Conservation (phyloP, 1,140 invertebrate genomes). For the Saxidomus purpurata region DNA sequence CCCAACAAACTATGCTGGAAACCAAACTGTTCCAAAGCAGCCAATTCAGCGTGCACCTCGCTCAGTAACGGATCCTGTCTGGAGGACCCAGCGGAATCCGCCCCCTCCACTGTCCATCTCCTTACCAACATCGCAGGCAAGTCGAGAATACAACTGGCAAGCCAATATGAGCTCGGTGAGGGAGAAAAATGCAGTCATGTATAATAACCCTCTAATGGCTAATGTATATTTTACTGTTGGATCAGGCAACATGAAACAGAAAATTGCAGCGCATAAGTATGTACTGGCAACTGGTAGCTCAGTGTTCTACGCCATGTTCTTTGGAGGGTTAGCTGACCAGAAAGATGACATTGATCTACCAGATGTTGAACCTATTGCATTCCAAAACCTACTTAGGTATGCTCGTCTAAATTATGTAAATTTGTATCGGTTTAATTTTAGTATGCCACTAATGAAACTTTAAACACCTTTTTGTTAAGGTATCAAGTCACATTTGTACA, state of each 20-base stretch:
- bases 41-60: conserved; percentile 62
- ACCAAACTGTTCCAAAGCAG: conserved; percentile 61
- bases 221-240: conserved; percentile 94
- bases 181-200: conserved; percentile 92
- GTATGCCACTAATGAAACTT: too few relatives aligned
- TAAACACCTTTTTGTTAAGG: too few relatives aligned
- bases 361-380: conserved; percentile 93
- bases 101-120: conserved; percentile 58
- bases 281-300: conserved; percentile 93
- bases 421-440: too few relatives aligned
- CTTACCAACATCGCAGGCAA: conserved; percentile 85
- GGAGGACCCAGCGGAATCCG: conserved; percentile 67
- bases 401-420: not conserved
- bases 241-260: conserved; percentile 84
- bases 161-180: conserved; percentile 90
- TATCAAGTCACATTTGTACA: too few relatives aligned
- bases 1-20: conserved; percentile 80
- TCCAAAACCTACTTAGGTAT: conserved; percentile 87
- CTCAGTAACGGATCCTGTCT: conserved; percentile 62
- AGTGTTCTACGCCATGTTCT: conserved; percentile 96
- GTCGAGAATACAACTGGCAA: conserved; percentile 90
- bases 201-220: conserved; percentile 93
- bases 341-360: conserved; percentile 93
- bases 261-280: conserved; percentile 95
- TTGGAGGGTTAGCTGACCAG: conserved; percentile 90